Percentiles rank a stretch among this genome's conserved stretches.
These are phyloP conservation scores for Henricia sp. DNA, from an alignment of 53 echinoderm and acorn worm species.

Conservation along the genomic window DNA sequence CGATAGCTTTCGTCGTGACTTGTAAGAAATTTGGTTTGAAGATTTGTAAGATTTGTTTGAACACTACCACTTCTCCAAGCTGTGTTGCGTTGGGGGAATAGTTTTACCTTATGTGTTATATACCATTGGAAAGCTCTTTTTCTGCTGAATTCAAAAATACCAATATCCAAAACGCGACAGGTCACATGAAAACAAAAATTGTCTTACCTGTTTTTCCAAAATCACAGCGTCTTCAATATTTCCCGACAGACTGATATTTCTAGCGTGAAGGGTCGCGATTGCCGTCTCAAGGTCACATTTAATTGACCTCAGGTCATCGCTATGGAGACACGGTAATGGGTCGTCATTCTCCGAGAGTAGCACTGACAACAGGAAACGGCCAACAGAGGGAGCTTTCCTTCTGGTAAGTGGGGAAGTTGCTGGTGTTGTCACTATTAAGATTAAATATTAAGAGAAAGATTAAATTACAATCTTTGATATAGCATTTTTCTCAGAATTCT, in stretches of 20 bases:
- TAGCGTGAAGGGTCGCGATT: slow-evolving; percentile 1
- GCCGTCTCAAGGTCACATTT: slow-evolving; percentile 28
- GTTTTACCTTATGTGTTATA: too few species aligned
- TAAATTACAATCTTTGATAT: not conserved
- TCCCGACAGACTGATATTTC: not conserved
- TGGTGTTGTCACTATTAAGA: not conserved
- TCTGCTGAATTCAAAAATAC: too few species aligned
- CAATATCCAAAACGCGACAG: not conserved
- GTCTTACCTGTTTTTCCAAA: slow-evolving; percentile 47
- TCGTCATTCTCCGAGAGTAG: not conserved
- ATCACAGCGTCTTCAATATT: slow-evolving; percentile 27
- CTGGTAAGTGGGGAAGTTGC: not conserved
- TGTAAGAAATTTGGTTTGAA: too few species aligned
- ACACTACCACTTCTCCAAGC: too few species aligned
- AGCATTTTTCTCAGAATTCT: not conserved
- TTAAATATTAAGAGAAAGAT: not conserved
- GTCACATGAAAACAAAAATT: not conserved
- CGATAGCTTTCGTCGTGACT: too few species aligned
- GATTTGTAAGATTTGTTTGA: too few species aligned
- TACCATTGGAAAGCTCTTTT: too few species aligned
- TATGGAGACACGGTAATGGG: not conserved
- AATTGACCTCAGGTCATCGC: slow-evolving; percentile 34
- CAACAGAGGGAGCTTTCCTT: slow-evolving; percentile 33
- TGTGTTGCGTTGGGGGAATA: too few species aligned
- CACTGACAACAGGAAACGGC: slow-evolving; percentile 29